phyloP scores from a whole-genome alignment of 2,797 vertebrate species.

The Notamacropus eugenii region DNA sequence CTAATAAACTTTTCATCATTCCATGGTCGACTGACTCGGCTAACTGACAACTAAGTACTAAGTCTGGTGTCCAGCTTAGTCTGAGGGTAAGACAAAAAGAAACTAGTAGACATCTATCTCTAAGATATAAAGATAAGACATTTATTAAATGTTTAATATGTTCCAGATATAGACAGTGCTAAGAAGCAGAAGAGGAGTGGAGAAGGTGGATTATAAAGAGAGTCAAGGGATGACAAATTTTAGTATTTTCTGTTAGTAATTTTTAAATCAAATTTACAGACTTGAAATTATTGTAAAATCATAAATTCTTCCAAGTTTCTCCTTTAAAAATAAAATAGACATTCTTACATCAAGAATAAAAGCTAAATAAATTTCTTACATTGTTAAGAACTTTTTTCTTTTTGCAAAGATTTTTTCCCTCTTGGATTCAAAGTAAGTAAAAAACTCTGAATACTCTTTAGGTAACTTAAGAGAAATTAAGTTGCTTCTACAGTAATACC shows the following conservation, averaged over 20 bases:
- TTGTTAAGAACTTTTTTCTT: background rate
- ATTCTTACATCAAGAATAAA: background rate
- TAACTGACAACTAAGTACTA: background rate
- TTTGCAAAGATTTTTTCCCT: background rate
- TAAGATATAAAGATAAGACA: background rate
- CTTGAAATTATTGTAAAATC: background rate
- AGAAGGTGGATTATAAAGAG: background rate
- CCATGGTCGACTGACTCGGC: background rate
- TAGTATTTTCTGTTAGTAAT: background rate
- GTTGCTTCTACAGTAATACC: conserved; percentile 45
- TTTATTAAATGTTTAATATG: background rate
- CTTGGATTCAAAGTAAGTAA: background rate
- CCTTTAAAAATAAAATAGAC: background rate
- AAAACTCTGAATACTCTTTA: background rate
- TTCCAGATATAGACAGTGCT: background rate
- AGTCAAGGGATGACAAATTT: background rate
- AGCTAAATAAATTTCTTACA: background rate
- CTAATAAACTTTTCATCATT: background rate
- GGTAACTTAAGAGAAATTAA: conserved; percentile 12
- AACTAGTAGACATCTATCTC: background rate
- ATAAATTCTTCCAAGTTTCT: background rate
- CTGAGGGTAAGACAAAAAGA: background rate
- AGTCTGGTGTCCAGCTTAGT: background rate
- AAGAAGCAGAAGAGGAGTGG: background rate
- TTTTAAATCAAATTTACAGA: background rate